Base-by-base conservation (phyloP, 2,888 invertebrate genomes). In the Acronicta psi region DNA sequence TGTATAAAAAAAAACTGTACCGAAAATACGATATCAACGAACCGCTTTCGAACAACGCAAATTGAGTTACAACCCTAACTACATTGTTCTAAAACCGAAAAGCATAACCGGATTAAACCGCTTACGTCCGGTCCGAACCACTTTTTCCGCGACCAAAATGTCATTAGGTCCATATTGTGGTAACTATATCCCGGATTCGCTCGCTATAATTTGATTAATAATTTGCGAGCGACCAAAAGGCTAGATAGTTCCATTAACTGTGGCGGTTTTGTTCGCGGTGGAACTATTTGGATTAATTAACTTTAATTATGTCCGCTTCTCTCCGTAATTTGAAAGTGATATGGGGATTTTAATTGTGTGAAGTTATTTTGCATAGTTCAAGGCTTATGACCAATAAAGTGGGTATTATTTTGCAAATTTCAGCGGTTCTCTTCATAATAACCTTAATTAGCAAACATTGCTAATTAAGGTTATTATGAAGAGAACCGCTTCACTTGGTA, bases 191-290 rank as follows among this genome's bases (percentile, higher is more conserved):
- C 47, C 44, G 51, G 59, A 47, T 46, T 56, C 37, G 52, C 38
- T 49, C 51, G 59, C 36, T 51, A 53, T 66, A 67, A 75, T 74
- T 67, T 69, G 73, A 69, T 75, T 69, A 66, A 59, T 64, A 75
- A 60, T 75, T 58, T 47, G 31, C 38, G 49, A 61, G 51, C 8
- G 45, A 49, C 50, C 47, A 43, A 59, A 56, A 61, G 34, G 55
- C 40, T 59, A 57, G 61, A 34, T 23, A 37, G 59, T 61, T 45
- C 57, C 69, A 73, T 75, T 71, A 73, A 53, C 47, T 51, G 47
- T 20, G 50, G 61, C 13, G 63, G 73, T 67, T 70, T 73, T 53
- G 55, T 59, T 34, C 34, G 73, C 49, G 67, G 69, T 67, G 38
- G 43, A 58, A 50, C 50, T 60, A 67, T 64, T 53, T 38, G 61